A percentile compares a stretch with the other conserved stretches of the same genome.
These are phyloP conservation scores for Phrynocephalus guinanensis DNA, from an alignment of 2,797 vertebrate species.

Conservation along the genomic window DNA sequence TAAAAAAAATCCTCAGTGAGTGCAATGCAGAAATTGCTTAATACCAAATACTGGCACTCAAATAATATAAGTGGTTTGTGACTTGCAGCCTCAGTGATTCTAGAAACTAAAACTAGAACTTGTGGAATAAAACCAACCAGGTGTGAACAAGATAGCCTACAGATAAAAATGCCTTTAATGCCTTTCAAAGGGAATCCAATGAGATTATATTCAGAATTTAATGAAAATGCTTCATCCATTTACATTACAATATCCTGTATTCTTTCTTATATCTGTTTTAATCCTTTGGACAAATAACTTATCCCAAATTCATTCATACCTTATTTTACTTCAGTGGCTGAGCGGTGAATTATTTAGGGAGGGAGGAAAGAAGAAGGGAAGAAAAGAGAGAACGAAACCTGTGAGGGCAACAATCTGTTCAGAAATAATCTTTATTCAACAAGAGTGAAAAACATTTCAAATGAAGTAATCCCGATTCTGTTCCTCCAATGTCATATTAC, in stretches of 20 bases:
- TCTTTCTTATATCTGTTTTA: constrained; percentile 42
- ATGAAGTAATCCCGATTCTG: constrained; percentile 25
- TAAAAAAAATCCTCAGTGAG: not conserved
- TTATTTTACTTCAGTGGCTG: constrained; percentile 19
- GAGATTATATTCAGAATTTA: constrained; percentile 39
- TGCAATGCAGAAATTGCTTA: constrained; percentile 3
- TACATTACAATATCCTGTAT: not conserved
- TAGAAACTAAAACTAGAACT: constrained; percentile 16
- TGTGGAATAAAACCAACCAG: constrained; percentile 6
- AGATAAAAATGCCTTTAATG: constrained; percentile 19
- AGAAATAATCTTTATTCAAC: constrained; percentile 28
- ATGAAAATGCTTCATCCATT: constrained; percentile 28
- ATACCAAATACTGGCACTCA: constrained; percentile 11
- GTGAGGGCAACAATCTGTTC: not conserved
- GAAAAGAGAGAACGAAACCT: not conserved
- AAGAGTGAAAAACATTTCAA: constrained; percentile 1
- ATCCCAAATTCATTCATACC: not conserved
- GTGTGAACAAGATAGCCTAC: constrained; percentile 12
- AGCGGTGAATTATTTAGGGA: constrained; percentile 14
- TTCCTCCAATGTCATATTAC: not conserved
- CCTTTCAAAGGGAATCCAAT: constrained; percentile 16
- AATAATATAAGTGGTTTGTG: constrained; percentile 22
- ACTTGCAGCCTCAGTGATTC: not conserved
- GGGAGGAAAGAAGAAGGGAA: not conserved
- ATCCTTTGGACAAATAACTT: not conserved